These are phyloP conservation scores for Eledona agricola DNA, from an alignment of 2,888 invertebrate species.

Conservation along the genomic window DNA sequence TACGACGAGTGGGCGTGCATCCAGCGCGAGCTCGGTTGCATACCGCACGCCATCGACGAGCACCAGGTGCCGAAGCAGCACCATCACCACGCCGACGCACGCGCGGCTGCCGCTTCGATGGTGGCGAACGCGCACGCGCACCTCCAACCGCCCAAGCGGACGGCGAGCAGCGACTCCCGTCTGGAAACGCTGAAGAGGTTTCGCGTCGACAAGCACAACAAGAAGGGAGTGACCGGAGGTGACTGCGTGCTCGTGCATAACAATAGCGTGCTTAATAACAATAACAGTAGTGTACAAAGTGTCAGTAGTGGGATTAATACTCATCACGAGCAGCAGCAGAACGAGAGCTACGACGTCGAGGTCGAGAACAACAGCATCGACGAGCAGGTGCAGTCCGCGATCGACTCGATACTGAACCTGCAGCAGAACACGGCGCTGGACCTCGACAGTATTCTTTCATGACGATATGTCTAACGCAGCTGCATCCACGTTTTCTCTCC, in stretches of 20 bases:
- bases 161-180: conserved; percentile 57
- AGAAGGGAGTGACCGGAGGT: conserved; percentile 43
- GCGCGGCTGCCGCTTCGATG: conserved; percentile 48
- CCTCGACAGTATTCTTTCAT: conserved; percentile 63
- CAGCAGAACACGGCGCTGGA: conserved; percentile 64
- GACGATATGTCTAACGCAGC: conserved; percentile 56
- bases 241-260: conserved; percentile 40
- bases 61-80: no score
- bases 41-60: conserved; percentile 59
- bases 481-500: conserved; percentile 26
- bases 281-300: conserved; percentile 47
- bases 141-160: conserved; percentile 50
- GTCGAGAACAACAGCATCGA: conserved; percentile 70
- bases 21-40: conserved; percentile 70
- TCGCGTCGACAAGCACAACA: conserved; percentile 60
- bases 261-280: conserved; percentile 37
- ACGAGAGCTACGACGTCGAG: conserved; percentile 45
- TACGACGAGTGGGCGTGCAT: conserved; percentile 76
- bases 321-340: conserved; percentile 27
- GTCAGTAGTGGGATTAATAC: conserved; percentile 42
- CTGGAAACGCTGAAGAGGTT: conserved; percentile 60
- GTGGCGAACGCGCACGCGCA: conserved; percentile 21
- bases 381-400: conserved; percentile 81
- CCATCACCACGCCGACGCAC: conserved; percentile 34
- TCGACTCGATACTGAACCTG: conserved; percentile 79